Evolutionary conservation across 2,888 invertebrate species (phyloP).

Genomic region (Troilus luridus): DNA sequence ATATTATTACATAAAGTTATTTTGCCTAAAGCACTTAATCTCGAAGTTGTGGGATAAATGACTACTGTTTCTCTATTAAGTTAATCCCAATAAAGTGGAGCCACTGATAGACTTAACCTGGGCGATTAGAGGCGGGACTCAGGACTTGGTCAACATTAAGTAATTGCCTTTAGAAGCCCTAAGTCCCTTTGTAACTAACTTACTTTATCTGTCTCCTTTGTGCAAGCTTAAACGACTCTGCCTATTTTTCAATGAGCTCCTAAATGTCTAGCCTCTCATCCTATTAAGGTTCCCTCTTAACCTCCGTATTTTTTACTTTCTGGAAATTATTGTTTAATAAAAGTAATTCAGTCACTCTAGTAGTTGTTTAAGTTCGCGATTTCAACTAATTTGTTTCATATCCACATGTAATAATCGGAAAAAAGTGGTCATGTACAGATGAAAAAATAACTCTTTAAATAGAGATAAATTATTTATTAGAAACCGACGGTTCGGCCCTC

Average conservation of each 20-base stretch:
- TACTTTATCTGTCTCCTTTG: conserved; percentile 33
- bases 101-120: conserved; percentile 25
- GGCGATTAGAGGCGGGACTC: neutral
- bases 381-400: no score
- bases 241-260: neutral
- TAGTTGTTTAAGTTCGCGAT: neutral
- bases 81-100: neutral
- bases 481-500: no score
- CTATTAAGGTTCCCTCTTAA: neutral
- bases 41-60: neutral
- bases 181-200: conserved; percentile 40
- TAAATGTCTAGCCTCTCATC: neutral
- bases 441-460: no score
- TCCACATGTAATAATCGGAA: no score
- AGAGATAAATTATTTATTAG: no score
- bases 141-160: conserved; percentile 34
- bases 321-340: neutral
- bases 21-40: neutral
- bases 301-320: neutral
- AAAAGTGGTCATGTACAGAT: no score
- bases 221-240: neutral
- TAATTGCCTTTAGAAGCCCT: conserved; percentile 14
- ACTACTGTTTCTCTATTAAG: neutral
- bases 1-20: neutral
- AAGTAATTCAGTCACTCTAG: no score